Evolutionary conservation across 1,140 invertebrate genomes (phyloP), one percentile per base, ranked within the genome.

Genomic region (Hydropsyche tenuis): DNA sequence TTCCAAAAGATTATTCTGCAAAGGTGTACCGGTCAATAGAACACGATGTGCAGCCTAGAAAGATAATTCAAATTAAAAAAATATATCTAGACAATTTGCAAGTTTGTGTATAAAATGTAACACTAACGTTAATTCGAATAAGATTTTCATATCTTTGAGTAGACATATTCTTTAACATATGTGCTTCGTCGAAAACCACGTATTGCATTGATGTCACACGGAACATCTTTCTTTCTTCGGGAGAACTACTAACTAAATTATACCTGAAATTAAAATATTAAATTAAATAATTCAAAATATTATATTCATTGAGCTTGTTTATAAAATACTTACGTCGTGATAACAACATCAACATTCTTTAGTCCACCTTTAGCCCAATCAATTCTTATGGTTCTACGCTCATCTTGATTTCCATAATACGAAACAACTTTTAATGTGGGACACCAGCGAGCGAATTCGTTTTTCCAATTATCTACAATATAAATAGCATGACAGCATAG

Each of bases 151-250:
- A 99, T 79, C 96, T 86, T 73, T 92, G 89, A 4, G 96, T 96
- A 43, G 91, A 90, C 95, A 98, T 98, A 82, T 98, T 99, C 82
- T 99, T 98, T 6, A 99, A 84, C 95, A 98, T 97, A 79, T 99
- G 97, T 0, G 96, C 97, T 82, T 99, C 97, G 83, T 99, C 97
- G 82, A 98, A 98, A 25, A 99, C 88, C 0, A 97, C 93, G 81
- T 98, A 98, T 79, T 97, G 90, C 80, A 98, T 91, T 16, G 89
- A 88, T 63, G 96, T 90, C 37, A 95, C 91, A 64, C 95, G 91
- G 82, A 98, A 98, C 83, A 99, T 90, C 79, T 92, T 92, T 46
- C 93, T 88, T 81, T 99, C 97, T 79, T 98, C 96, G 0, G 92
- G 88, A 77, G 90, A 93, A 75, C 92, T 94, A 73, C 89, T 92